Percentiles rank a stretch among this genome's conserved stretches.
Conservation (phyloP, 2,113 vertebrate genomes). For the Pelusios castaneus region DNA sequence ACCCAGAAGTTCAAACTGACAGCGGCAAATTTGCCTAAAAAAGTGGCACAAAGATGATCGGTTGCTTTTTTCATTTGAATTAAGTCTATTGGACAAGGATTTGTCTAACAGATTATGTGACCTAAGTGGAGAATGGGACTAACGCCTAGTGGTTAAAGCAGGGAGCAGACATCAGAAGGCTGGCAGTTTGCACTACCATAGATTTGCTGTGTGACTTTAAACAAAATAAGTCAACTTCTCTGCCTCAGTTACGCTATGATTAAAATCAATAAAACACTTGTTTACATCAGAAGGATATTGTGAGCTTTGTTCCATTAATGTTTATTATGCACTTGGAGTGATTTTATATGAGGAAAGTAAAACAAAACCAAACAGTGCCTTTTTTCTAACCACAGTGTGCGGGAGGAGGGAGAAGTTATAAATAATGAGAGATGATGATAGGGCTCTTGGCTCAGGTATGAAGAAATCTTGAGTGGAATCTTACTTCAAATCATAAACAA, state of each 20-base stretch:
- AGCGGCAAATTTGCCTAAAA: no score
- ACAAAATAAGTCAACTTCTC: background rate
- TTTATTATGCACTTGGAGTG: background rate
- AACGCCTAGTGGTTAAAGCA: background rate
- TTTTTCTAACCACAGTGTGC: background rate
- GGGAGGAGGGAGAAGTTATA: rapidly evolving
- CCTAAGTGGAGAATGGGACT: background rate
- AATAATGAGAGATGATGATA: background rate
- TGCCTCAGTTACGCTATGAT: background rate
- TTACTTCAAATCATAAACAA: background rate
- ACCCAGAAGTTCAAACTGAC: no score
- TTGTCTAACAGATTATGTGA: background rate
- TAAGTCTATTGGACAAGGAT: background rate
- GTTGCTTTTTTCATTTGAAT: background rate
- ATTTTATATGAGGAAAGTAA: background rate
- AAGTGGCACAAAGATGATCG: background rate
- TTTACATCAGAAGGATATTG: background rate
- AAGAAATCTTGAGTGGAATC: background rate
- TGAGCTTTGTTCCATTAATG: background rate
- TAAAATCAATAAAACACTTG: background rate
- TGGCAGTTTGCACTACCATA: background rate
- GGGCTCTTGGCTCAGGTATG: background rate
- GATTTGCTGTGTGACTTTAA: background rate
- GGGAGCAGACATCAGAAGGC: background rate
- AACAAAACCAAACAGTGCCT: background rate